A percentile compares a stretch with the other conserved stretches of the same genome.
Evolutionary conservation across 2,797 vertebrate genomes (phyloP).

Genomic region (Gallinago solitaria): DNA sequence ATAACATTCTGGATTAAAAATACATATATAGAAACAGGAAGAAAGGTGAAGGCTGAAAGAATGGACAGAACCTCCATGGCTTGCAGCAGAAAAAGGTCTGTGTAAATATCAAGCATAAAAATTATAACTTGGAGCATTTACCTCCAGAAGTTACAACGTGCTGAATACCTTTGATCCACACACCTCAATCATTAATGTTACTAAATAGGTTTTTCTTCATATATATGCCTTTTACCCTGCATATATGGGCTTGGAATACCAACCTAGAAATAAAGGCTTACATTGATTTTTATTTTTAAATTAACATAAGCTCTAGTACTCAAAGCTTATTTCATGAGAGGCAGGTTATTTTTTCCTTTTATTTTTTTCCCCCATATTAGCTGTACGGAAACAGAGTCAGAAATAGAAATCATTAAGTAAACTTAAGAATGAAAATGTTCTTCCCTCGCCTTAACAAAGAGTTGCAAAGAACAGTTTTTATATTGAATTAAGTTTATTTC

Average conservation of each 20-base stretch:
- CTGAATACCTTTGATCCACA: slow-evolving; percentile 17
- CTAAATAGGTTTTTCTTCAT: slow-evolving; percentile 33
- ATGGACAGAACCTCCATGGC: not conserved
- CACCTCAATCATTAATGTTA: slow-evolving; percentile 14
- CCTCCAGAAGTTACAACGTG: not conserved
- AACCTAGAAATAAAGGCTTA: slow-evolving; percentile 20
- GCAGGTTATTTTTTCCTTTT: not conserved
- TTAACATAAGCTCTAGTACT: not conserved
- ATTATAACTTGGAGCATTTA: not conserved
- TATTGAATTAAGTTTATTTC: not conserved
- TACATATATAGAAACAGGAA: not conserved
- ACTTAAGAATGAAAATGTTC: not conserved
- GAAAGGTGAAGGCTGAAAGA: slow-evolving; percentile 5
- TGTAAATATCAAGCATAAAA: slow-evolving; percentile 19
- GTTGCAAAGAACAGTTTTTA: not conserved
- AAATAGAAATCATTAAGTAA: not conserved
- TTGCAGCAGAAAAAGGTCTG: not conserved
- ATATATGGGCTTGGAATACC: slow-evolving; percentile 23
- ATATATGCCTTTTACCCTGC: not conserved
- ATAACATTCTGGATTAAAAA: not conserved
- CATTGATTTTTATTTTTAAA: slow-evolving; percentile 41
- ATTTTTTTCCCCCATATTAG: not conserved
- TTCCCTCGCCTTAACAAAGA: not conserved
- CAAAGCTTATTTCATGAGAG: not conserved
- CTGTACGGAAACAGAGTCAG: not conserved